Evolutionary conservation across 1,140 invertebrate species (phyloP).

Genomic region (Cyphomyrmex costatus): DNA sequence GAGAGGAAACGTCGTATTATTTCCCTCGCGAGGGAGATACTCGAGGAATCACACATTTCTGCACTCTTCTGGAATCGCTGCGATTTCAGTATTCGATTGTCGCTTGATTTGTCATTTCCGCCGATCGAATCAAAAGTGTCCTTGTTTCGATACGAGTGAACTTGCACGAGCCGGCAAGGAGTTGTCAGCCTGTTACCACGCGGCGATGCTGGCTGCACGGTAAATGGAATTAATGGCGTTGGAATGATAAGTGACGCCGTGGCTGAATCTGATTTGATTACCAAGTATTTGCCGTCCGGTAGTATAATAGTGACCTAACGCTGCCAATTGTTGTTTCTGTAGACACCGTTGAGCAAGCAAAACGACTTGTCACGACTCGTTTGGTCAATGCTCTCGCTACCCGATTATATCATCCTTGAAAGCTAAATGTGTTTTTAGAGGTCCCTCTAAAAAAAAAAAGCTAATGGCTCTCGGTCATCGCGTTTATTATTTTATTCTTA

Average conservation of each 20-base stretch:
- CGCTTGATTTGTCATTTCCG: slow-evolving; percentile 55
- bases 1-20: slow-evolving; percentile 48
- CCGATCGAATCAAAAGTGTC: slow-evolving; percentile 51
- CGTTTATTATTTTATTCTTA: slow-evolving; percentile 17
- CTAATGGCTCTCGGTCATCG: background rate
- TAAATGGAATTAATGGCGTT: slow-evolving; percentile 83
- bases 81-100: slow-evolving; percentile 61
- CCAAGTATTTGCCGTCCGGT: slow-evolving; percentile 77
- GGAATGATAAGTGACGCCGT: slow-evolving; percentile 81
- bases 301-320: slow-evolving; percentile 35
- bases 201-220: slow-evolving; percentile 74
- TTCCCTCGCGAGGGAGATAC: slow-evolving; percentile 6
- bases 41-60: slow-evolving; percentile 12
- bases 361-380: slow-evolving; percentile 11
- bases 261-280: slow-evolving; percentile 84
- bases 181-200: slow-evolving; percentile 63
- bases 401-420: slow-evolving; percentile 11
- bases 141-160: slow-evolving; percentile 69
- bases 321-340: slow-evolving; percentile 59
- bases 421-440: background rate
- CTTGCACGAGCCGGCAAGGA: slow-evolving; percentile 67
- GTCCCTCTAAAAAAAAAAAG: background rate
- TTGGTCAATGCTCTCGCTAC: slow-evolving; percentile 21
- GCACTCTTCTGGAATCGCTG: slow-evolving; percentile 14
- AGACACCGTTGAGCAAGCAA: slow-evolving; percentile 22